phyloP scores from a whole-genome alignment of 2,113 vertebrate species.

The Mus pahari region DNA sequence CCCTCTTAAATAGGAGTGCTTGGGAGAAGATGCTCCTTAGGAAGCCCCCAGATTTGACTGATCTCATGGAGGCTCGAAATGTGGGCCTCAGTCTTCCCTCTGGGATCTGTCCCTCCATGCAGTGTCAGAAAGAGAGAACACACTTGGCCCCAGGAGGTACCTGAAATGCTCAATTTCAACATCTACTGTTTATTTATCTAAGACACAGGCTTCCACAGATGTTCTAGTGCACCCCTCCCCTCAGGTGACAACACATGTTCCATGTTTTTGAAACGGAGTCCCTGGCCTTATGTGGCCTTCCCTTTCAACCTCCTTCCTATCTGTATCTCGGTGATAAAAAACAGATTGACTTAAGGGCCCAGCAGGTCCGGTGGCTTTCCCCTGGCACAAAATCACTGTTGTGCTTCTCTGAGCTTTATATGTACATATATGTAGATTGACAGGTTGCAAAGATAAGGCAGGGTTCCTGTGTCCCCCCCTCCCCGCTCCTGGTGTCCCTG shows the following conservation, averaged over 20 bases:
- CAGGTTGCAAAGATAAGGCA: neutral
- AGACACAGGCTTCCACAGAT: conserved; percentile 20
- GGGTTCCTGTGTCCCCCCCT: neutral
- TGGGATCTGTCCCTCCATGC: neutral
- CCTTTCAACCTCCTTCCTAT: neutral
- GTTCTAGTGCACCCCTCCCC: neutral
- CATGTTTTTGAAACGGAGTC: conserved; percentile 57
- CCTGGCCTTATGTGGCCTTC: conserved; percentile 29
- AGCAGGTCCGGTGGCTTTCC: neutral
- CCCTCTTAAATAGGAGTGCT: neutral
- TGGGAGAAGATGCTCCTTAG: neutral
- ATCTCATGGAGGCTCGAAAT: neutral
- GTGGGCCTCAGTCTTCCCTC: neutral
- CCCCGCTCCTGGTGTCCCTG: neutral
- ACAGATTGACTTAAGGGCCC: neutral
- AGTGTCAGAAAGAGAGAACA: neutral
- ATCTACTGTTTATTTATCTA: conserved; percentile 62
- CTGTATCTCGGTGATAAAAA: neutral
- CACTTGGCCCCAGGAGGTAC: neutral
- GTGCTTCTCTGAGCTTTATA: neutral
- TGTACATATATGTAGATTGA: neutral
- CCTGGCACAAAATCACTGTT: neutral
- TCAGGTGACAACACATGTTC: neutral
- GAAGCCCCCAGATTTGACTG: neutral
- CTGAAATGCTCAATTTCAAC: neutral